Evolutionary conservation across 2,888 invertebrate species (phyloP), one percentile per base, ranked within the genome.

Genomic region (Miltochrista miniata): DNA sequence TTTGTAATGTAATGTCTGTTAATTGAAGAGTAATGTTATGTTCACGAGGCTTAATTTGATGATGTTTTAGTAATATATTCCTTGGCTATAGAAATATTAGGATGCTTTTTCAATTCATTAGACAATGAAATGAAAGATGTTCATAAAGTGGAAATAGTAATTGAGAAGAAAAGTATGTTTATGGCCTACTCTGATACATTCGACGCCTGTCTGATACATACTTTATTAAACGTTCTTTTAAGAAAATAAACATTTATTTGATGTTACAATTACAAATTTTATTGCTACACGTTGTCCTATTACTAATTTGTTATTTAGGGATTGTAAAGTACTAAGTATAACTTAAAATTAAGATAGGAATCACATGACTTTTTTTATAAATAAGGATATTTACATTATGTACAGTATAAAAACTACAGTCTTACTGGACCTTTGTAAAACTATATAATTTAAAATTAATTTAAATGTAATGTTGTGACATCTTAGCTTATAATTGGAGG

Each of bases 321-420:
- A n/a, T n/a, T n/a, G n/a, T n/a, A n/a, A n/a, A 43, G 31, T 38
- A 49, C 24, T 34, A 44, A 47, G 48, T 7, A 18, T 30, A 48
- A 47, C 43, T 56, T 56, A 44, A 1, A 15, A 44, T 30, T 46
- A 8, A 18, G 31, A 44, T 56, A 70, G 63, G 64, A 68, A 68
- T 68, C 68, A 70, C 70, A 67, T 64, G 64, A 63, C 59, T 66
- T 52, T 69, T 40, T 30, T 49, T 57, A 62, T 66, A 35, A 63
- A 69, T 74, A 80, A 76, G 76, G 73, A 77, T 75, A 83, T 84
- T 83, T 82, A 85, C 84, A 87, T 82, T 82, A 87, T 87, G 82
- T 89, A 89, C 85, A 82, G 85, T 86, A 81, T 87, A 88, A 82
- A 81, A 48, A 64, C 61, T 68, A 81, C 85, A 88, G 85, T 81